Conservation (phyloP, 64 coral and sea anemone species). For the Anthopleura sola region DNA sequence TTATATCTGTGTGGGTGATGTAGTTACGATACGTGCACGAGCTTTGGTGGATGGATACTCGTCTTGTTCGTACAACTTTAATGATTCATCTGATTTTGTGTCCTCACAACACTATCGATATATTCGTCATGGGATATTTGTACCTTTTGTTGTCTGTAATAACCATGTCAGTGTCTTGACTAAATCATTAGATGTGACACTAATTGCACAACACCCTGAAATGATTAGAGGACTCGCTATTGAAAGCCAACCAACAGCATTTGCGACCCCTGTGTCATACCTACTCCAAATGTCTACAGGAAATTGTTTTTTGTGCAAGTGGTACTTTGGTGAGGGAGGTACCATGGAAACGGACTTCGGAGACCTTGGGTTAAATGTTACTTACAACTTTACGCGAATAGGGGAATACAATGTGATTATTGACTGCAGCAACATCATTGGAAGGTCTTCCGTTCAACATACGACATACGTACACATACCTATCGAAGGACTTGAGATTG, state of each 20-base stretch:
- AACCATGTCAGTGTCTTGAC: constrained; percentile 4
- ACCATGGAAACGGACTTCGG: constrained; percentile 41
- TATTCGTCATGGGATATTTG: neutral
- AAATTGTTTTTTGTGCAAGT: constrained; percentile 47
- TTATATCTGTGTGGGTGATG: constrained; percentile 2
- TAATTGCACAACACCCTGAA: constrained; percentile 1
- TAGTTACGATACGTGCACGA: neutral
- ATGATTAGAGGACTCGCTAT: constrained; percentile 2
- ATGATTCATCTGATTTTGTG: neutral
- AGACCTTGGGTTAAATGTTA: constrained; percentile 3
- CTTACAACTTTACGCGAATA: constrained; percentile 19
- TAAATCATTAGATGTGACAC: neutral
- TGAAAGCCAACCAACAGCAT: neutral
- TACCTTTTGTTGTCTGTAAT: neutral
- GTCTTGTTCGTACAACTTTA: neutral
- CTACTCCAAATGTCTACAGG: constrained; percentile 6
- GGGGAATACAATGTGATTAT: constrained; percentile 20
- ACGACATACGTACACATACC: neutral
- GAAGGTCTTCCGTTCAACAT: neutral
- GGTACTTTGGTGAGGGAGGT: constrained; percentile 39
- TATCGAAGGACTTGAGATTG: neutral
- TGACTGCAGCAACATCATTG: constrained; percentile 23
- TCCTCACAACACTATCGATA: neutral
- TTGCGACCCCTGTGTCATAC: neutral
- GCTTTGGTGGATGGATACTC: constrained; percentile 1